Evolutionary conservation across 2,113 vertebrate genomes (phyloP).

Genomic region (Serilophus lunatus): DNA sequence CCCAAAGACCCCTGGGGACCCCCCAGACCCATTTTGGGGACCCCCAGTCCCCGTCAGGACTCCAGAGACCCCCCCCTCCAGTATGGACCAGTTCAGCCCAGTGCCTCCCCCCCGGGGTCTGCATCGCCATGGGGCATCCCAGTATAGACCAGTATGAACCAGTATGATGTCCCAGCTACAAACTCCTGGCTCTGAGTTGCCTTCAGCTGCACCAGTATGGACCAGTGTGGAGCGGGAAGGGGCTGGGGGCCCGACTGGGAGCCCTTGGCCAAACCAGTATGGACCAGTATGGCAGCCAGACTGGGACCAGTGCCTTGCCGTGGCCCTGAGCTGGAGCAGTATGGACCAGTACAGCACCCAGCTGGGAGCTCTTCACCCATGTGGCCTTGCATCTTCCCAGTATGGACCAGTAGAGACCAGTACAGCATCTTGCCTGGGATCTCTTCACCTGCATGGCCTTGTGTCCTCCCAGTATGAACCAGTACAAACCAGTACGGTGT

Average conservation of each 20-base stretch:
- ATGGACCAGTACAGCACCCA: neutral
- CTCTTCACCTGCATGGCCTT: neutral
- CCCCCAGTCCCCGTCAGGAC: too few relatives aligned
- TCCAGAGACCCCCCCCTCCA: neutral
- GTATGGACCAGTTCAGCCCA: neutral
- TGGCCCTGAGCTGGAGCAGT: neutral
- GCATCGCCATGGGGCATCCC: fast-evolving
- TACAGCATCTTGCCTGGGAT: neutral
- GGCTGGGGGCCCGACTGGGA: neutral
- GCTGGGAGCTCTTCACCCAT: neutral
- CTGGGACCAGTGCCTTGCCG: neutral
- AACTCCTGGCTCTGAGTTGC: neutral
- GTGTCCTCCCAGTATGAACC: neutral
- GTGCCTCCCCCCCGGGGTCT: neutral
- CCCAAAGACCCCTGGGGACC: neutral
- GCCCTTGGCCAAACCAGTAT: neutral
- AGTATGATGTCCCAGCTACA: fast-evolving
- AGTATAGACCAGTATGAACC: neutral
- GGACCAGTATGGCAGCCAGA: neutral
- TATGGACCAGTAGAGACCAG: neutral
- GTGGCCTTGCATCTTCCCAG: neutral
- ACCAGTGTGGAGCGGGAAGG: neutral
- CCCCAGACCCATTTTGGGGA: too few relatives aligned
- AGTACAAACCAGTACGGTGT: neutral
- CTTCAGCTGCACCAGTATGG: neutral